Evolutionary conservation across 2,113 vertebrate genomes (phyloP).

Genomic region (Ageneiosus marmoratus): DNA sequence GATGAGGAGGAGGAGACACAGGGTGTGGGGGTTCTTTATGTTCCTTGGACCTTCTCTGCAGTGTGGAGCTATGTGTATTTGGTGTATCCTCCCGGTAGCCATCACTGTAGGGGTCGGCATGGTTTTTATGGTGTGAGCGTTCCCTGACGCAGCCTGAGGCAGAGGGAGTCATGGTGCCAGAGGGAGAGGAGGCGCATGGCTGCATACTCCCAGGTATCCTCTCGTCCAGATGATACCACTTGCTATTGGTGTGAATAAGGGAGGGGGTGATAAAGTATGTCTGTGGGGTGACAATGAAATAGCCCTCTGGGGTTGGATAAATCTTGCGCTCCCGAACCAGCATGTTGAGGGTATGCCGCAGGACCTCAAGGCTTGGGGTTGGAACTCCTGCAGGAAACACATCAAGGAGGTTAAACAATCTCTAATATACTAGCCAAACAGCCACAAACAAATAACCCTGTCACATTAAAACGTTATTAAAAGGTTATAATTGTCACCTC

Average conservation of each 20-base stretch:
- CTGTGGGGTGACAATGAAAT: conserved; percentile 97
- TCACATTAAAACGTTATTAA: not conserved
- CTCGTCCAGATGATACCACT: conserved; percentile 99
- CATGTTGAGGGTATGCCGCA: conserved; percentile 92
- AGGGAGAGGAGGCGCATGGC: conserved; percentile 92
- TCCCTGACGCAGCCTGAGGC: conserved; percentile 90
- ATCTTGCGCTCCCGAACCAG: conserved; percentile 97
- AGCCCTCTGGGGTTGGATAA: conserved; percentile 94
- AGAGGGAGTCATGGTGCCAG: conserved; percentile 89
- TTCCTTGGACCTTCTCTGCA: conserved; percentile 92
- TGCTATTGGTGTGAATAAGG: conserved; percentile 95
- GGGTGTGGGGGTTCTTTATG: conserved; percentile 79
- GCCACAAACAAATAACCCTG: not conserved
- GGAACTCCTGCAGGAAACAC: conserved; percentile 82
- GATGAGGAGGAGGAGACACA: conserved; percentile 81
- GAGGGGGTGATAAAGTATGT: conserved; percentile 98
- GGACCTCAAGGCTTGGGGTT: conserved; percentile 93
- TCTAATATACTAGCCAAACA: not conserved
- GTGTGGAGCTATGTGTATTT: conserved; percentile 86
- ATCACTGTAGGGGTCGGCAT: conserved; percentile 89
- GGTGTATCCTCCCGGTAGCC: conserved; percentile 89
- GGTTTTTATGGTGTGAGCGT: conserved; percentile 88
- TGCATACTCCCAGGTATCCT: conserved; percentile 86
- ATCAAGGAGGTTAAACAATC: not conserved
- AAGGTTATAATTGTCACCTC: not conserved